Evolutionary conservation across 2,113 vertebrate genomes (phyloP).

Genomic region (Procapra przewalskii): DNA sequence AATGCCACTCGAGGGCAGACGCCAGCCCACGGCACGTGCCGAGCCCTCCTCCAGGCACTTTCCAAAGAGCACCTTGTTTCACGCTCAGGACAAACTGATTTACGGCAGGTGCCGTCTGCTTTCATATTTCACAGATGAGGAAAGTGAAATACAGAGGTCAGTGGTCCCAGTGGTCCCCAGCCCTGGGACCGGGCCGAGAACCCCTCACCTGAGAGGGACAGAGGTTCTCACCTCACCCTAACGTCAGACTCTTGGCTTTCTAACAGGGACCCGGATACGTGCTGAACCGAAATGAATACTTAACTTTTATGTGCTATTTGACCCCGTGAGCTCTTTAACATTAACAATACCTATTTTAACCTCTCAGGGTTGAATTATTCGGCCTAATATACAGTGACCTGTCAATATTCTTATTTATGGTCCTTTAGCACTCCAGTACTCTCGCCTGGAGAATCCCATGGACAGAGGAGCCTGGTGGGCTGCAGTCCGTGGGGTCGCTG

Average conservation of each 20-base stretch:
- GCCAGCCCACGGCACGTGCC: not conserved
- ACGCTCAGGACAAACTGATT: not conserved
- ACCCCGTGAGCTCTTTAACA: not conserved
- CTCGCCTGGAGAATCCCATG: no score
- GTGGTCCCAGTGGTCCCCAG: not conserved
- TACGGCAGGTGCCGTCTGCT: not conserved
- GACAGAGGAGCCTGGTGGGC: no score
- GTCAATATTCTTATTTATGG: not conserved
- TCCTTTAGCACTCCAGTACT: not conserved
- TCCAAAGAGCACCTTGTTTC: not conserved
- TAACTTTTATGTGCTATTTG: not conserved
- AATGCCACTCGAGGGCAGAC: not conserved
- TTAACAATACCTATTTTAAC: not conserved
- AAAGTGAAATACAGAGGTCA: not conserved
- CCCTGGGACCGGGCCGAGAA: fast-evolving
- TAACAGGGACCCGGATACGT: not conserved
- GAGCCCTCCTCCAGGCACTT: not conserved
- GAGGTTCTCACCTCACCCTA: not conserved
- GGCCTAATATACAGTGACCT: not conserved
- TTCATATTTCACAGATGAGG: not conserved
- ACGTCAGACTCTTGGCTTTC: not conserved
- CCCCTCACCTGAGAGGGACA: no score
- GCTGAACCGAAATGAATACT: not conserved
- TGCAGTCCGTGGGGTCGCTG: no score
- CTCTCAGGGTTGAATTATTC: not conserved